A percentile compares a stretch with the other conserved stretches of the same genome.
phyloP scores from a whole-genome alignment of 2,888 invertebrate genomes.

The Aphrophora alni region DNA sequence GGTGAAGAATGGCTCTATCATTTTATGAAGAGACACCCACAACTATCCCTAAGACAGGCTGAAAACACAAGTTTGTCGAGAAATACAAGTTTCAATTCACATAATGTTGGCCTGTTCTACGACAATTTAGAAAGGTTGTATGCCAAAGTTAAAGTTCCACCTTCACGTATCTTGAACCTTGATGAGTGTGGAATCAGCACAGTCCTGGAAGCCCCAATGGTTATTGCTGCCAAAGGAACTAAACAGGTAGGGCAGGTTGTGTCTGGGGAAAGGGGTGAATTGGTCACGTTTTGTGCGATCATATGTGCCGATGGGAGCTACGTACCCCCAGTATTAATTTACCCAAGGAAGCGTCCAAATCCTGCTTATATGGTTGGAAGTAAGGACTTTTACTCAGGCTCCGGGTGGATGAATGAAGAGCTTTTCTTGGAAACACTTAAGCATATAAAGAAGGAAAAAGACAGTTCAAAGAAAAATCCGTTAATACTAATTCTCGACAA shows the following conservation, averaged over 20 bases:
- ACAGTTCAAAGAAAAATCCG: not conserved
- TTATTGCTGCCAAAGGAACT: not conserved
- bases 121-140: not conserved
- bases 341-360: not conserved
- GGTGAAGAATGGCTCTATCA: too few relatives aligned
- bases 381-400: not conserved
- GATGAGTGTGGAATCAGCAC: not conserved
- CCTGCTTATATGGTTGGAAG: not conserved
- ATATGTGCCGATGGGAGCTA: not conserved
- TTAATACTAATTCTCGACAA: not conserved
- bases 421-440: not conserved
- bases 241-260: too few relatives aligned
- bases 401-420: conserved; percentile 2
- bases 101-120: too few relatives aligned
- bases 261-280: too few relatives aligned
- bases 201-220: not conserved
- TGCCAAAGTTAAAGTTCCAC: not conserved
- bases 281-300: not conserved
- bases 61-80: too few relatives aligned
- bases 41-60: too few relatives aligned
- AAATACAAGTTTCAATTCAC: too few relatives aligned
- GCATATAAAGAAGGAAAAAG: not conserved
- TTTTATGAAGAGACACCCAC: too few relatives aligned
- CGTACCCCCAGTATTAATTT: not conserved
- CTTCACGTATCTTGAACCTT: not conserved